Evolutionary conservation across 2,797 vertebrate genomes (phyloP).

Genomic region (Takifugu ocellatus): DNA sequence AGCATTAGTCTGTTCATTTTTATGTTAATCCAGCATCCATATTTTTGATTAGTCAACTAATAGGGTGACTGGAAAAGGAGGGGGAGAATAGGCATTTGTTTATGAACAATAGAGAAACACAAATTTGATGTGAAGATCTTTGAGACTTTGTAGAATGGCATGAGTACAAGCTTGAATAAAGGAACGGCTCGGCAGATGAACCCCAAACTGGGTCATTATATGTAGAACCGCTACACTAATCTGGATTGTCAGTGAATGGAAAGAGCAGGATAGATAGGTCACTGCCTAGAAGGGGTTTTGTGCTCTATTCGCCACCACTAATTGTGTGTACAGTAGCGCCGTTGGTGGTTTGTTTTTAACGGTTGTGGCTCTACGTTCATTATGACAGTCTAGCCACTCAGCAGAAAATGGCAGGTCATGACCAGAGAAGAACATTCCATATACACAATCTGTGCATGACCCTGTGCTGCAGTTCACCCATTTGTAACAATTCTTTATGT

Average conservation of each 20-base stretch:
- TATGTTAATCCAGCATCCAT: no score
- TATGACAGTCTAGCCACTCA: conserved; percentile 62
- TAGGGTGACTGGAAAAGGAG: no score
- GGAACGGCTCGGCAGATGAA: conserved; percentile 29
- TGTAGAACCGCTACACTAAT: conserved; percentile 50
- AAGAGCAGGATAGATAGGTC: conserved; percentile 46
- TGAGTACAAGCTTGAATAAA: conserved; percentile 16
- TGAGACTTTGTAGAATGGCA: conserved; percentile 1
- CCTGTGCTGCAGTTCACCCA: conserved; percentile 28
- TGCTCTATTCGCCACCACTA: conserved; percentile 49
- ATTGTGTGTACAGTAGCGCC: conserved; percentile 36
- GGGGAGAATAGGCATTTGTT: no score
- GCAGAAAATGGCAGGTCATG: conserved; percentile 59
- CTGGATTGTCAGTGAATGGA: conserved; percentile 57
- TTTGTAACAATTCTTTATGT: conserved; percentile 24
- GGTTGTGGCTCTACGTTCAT: conserved; percentile 64
- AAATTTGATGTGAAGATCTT: background rate
- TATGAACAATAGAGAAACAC: no score
- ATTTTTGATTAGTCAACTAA: no score
- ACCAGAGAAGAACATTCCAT: conserved; percentile 67
- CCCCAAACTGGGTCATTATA: conserved; percentile 15
- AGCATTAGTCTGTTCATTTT: no score
- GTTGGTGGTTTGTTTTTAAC: conserved; percentile 63
- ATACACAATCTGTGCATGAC: conserved; percentile 37
- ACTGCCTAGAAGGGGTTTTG: conserved; percentile 61